Conservation (phyloP, 1,140 invertebrate genomes). For the Drosophila oshimai region DNA sequence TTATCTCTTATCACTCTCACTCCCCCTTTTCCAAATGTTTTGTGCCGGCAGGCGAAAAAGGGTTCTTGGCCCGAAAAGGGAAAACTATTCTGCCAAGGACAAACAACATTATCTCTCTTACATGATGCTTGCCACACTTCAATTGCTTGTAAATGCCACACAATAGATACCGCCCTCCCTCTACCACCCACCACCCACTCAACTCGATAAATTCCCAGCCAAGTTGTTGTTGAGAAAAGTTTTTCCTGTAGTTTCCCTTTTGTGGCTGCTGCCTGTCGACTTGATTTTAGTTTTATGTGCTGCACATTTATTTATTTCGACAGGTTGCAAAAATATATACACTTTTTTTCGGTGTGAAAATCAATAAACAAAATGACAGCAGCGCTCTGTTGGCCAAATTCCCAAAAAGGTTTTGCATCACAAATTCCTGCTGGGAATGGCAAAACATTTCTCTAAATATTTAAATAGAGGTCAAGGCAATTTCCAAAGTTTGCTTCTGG, state of each 20-base stretch:
- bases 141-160: constrained; percentile 71
- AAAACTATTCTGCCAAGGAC: constrained; percentile 49
- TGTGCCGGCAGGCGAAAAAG: constrained; percentile 35
- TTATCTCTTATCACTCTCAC: constrained; percentile 12
- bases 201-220: constrained; percentile 42
- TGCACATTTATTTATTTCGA: constrained; percentile 75
- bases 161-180: constrained; percentile 47
- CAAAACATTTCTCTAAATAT: constrained; percentile 43
- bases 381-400: constrained; percentile 23
- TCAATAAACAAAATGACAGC: constrained; percentile 62
- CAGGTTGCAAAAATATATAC: constrained; percentile 40
- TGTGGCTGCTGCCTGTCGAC: constrained; percentile 50
- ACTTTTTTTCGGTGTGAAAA: constrained; percentile 35
- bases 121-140: constrained; percentile 64
- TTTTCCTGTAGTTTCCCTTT: constrained; percentile 57
- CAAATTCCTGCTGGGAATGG: background rate
- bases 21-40: constrained; percentile 1
- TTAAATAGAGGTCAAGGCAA: constrained; percentile 41
- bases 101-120: constrained; percentile 71
- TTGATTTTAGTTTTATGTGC: constrained; percentile 65
- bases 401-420: constrained; percentile 45
- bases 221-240: constrained; percentile 36
- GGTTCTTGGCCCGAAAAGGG: constrained; percentile 26
- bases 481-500: background rate
- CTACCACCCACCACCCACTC: background rate